Percentiles rank a stretch among this genome's conserved stretches.
Evolutionary conservation across 2,113 vertebrate species (phyloP).

Genomic region (Fulica atra): DNA sequence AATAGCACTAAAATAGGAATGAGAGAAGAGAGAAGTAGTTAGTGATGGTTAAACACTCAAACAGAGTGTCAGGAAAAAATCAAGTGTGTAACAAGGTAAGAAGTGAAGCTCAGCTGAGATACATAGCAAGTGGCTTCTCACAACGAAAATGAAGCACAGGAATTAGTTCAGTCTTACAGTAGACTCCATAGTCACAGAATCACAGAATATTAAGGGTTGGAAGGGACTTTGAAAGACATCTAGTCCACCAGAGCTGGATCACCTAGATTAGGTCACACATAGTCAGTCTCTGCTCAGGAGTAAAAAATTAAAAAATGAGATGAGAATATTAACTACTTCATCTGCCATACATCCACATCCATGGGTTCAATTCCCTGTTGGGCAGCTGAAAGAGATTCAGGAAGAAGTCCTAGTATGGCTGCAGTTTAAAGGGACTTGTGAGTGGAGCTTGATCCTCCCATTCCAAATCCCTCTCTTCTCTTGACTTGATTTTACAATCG

Average conservation of each 20-base stretch:
- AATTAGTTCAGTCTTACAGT: slow-evolving; percentile 5
- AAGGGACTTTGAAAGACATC: too few relatives aligned
- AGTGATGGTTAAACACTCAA: neutral
- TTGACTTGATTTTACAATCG: neutral
- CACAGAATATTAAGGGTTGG: too few relatives aligned
- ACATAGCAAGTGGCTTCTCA: neutral
- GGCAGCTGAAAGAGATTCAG: neutral
- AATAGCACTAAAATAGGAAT: neutral
- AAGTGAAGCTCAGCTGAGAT: neutral
- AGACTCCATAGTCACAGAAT: neutral
- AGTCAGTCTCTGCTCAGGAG: neutral
- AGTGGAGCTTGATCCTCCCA: neutral
- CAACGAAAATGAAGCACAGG: neutral
- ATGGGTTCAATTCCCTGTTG: neutral
- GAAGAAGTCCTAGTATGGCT: neutral
- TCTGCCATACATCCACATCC: neutral
- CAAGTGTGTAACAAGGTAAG: neutral
- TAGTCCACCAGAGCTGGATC: too few relatives aligned
- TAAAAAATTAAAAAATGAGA: neutral
- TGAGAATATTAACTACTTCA: neutral
- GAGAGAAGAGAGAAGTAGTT: neutral
- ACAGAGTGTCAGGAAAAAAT: neutral
- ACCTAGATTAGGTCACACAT: too few relatives aligned
- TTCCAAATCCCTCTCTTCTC: neutral
- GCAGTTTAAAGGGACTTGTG: neutral